These are phyloP conservation scores for Volucella inanis DNA, from an alignment of 2,888 invertebrate species.

Conservation along the genomic window DNA sequence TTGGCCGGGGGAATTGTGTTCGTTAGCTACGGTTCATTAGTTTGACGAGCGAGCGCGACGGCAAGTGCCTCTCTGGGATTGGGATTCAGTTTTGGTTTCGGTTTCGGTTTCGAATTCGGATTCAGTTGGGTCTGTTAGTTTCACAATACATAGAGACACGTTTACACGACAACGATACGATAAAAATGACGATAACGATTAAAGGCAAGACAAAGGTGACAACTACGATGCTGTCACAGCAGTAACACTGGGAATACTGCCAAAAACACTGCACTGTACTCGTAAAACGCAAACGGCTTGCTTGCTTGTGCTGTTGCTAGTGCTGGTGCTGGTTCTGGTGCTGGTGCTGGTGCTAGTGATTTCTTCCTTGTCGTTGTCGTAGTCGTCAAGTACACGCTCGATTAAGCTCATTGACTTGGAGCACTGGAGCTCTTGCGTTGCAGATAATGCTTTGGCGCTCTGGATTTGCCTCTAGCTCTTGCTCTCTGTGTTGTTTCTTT, in stretches of 20 bases:
- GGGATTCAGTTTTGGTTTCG: not conserved
- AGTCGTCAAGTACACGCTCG: slow-evolving; percentile 62
- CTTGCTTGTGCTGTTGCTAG: not conserved
- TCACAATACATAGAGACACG: slow-evolving; percentile 52
- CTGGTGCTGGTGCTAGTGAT: slow-evolving; percentile 47
- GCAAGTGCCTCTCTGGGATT: slow-evolving; percentile 30
- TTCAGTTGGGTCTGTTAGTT: slow-evolving; percentile 14
- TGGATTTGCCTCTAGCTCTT: not conserved
- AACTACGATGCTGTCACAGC: slow-evolving; percentile 64
- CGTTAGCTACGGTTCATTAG: slow-evolving; percentile 65
- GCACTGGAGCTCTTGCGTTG: slow-evolving; percentile 13
- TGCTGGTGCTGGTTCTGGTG: too few species aligned
- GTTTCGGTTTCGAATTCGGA: too few species aligned
- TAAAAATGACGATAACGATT: slow-evolving; percentile 9
- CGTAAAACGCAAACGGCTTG: slow-evolving; percentile 45
- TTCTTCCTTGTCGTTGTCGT: slow-evolving; percentile 54
- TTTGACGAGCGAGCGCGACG: slow-evolving; percentile 36
- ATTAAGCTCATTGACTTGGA: slow-evolving; percentile 73
- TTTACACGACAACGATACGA: slow-evolving; percentile 12
- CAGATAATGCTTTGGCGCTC: slow-evolving; percentile 38
- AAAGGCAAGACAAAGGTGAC: not conserved
- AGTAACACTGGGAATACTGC: slow-evolving; percentile 70
- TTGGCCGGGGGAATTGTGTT: not conserved
- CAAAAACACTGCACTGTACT: slow-evolving; percentile 60
- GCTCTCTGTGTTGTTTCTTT: slow-evolving; percentile 18